A percentile compares a stretch with the other conserved stretches of the same genome.
Evolutionary conservation across 2,113 vertebrate species (phyloP).

Genomic region (Parus major): DNA sequence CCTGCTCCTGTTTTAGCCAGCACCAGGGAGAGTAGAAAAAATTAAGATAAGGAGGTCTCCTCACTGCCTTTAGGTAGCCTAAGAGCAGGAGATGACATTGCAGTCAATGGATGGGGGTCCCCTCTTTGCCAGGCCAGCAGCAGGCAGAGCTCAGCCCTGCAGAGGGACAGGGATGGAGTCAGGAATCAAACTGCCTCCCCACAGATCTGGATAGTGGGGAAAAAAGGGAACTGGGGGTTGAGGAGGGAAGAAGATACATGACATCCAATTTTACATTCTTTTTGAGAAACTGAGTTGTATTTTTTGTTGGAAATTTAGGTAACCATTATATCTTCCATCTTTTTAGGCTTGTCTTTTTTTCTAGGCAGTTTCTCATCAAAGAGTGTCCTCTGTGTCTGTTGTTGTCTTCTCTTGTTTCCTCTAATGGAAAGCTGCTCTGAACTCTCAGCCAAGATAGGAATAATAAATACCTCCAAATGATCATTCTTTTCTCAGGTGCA

Average conservation of each 20-base stretch:
- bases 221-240: background rate
- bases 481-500: background rate
- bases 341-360: background rate
- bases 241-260: background rate
- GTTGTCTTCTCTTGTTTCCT: background rate
- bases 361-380: background rate
- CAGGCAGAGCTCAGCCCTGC: background rate
- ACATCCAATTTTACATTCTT: background rate
- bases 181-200: background rate
- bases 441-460: background rate
- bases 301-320: background rate
- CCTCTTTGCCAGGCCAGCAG: background rate
- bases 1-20: background rate
- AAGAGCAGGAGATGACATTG: background rate
- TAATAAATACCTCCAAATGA: background rate
- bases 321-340: background rate
- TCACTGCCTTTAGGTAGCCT: background rate
- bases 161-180: background rate
- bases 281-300: background rate
- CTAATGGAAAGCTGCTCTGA: background rate
- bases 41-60: background rate
- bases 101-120: background rate
- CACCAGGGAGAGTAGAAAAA: background rate
- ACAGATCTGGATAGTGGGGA: background rate
- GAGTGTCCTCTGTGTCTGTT: background rate